Evolutionary conservation across 2,113 vertebrate species (phyloP), one percentile per base, ranked within the genome.

Genomic region (Camelus dromedarius): DNA sequence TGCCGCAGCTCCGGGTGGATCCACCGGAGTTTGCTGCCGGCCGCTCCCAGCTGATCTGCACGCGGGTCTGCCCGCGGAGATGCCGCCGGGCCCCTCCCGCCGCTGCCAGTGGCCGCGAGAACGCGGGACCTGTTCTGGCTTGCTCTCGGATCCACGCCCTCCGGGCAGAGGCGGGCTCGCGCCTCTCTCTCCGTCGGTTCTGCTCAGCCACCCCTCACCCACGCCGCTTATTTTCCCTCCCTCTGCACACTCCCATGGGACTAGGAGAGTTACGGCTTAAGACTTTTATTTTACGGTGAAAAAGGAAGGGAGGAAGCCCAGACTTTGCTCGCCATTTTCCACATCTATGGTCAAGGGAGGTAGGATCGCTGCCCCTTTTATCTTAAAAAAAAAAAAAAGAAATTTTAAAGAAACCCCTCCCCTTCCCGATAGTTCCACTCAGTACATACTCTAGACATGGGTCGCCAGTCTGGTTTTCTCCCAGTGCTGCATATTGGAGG

Each of bases 111-210:
- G 66, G 85, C 91, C 38, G 76, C 69, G 86, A 84, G 87, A 35
- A 80, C 93, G 83, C 89, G 24, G 75, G 90, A 96, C 96, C 95
- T 81, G 97, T 93, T 89, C 80, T 35, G 94, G 96, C 96, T 80
- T 64, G 97, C 88, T 28, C 69, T 2, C 6, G 38, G 86, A 35
- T 96, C 95, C 96, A 93, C 97, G 91, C 96, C 96, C 97, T 94
- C 86, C 56, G 32, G 85, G 50, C 60, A 1, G 58, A 92, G 77
- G 75, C 93, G 46, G 85, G 67, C 80, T 80, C 30, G 16, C 50
- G 11, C 64, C 96, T 81, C 85, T 94, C 50, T 26, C 16, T 26
- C 35, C 67, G 72, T 22, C 2, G 28, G 58, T 54, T 89, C 96
- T 83, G 81, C 72, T n/a, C 52, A n/a, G 50, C 94, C 70, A 77